A percentile compares a stretch with the other conserved stretches of the same genome.
Conservation (phyloP, 2,113 vertebrate genomes). For the Poeciliopsis retropinna region DNA sequence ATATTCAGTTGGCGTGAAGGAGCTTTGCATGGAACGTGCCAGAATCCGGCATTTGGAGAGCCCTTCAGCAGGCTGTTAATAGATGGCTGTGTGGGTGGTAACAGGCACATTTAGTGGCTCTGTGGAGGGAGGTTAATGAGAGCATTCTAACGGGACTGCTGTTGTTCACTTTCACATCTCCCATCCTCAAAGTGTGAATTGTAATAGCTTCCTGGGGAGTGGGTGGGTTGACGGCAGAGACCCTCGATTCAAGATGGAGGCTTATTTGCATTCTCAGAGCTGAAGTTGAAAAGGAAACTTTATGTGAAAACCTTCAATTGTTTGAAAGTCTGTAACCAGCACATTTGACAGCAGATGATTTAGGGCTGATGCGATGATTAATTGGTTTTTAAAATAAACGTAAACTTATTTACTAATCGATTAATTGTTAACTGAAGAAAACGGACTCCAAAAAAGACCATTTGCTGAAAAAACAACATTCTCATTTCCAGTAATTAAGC, state of each 20-base stretch:
- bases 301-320: slow-evolving; percentile 15
- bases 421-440: too few species aligned
- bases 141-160: slow-evolving; percentile 61
- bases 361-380: too few species aligned
- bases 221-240: slow-evolving; percentile 67
- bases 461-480: too few species aligned
- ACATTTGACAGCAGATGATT: slow-evolving; percentile 2
- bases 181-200: slow-evolving; percentile 66
- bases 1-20: slow-evolving; percentile 40
- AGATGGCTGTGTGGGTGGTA: slow-evolving; percentile 70
- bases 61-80: slow-evolving; percentile 64
- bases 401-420: too few species aligned
- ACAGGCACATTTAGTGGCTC: slow-evolving; percentile 65
- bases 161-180: slow-evolving; percentile 72
- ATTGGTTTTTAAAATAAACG: too few species aligned
- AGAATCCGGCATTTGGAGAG: slow-evolving; percentile 55
- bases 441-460: too few species aligned
- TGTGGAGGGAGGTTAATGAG: slow-evolving; percentile 76
- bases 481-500: too few species aligned
- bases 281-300: slow-evolving; percentile 18
- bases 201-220: slow-evolving; percentile 72
- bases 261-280: slow-evolving; percentile 63
- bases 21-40: slow-evolving; percentile 42
- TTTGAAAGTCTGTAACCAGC: slow-evolving; percentile 5
- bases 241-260: slow-evolving; percentile 59